phyloP scores from a whole-genome alignment of 2,113 vertebrate species.

The Vanacampus margaritifer region DNA sequence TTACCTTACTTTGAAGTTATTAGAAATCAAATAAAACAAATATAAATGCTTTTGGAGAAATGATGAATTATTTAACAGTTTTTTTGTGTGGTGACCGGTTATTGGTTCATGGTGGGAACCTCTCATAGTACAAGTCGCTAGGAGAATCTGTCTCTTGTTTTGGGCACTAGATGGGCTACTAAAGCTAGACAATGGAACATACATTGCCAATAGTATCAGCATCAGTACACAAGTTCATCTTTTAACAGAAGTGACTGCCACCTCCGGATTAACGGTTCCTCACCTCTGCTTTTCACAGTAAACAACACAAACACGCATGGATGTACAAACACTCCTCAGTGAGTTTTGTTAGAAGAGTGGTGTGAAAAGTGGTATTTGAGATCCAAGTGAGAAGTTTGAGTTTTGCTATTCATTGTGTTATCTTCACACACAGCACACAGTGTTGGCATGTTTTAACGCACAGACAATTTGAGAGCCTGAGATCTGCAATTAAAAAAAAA shows the following conservation, averaged over 20 bases:
- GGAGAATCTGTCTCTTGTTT: slow-evolving; percentile 2
- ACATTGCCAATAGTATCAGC: slow-evolving; percentile 19
- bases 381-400: slow-evolving; percentile 17
- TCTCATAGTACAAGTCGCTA: slow-evolving; percentile 1
- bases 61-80: slow-evolving; percentile 53
- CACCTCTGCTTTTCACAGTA: background rate
- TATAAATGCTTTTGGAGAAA: slow-evolving; percentile 51
- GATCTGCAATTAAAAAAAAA: background rate
- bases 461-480: background rate
- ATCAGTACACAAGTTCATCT: slow-evolving; percentile 5
- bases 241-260: background rate
- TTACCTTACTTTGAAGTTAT: slow-evolving; percentile 57
- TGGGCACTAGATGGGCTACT: background rate
- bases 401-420: slow-evolving; percentile 33
- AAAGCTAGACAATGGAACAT: slow-evolving; percentile 20
- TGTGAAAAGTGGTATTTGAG: slow-evolving; percentile 5
- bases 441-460: slow-evolving; percentile 7
- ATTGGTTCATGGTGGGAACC: slow-evolving; percentile 8
- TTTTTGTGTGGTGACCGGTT: slow-evolving; percentile 33
- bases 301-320: background rate
- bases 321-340: background rate
- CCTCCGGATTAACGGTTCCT: slow-evolving; percentile 29
- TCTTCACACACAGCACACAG: slow-evolving; percentile 16
- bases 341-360: background rate
- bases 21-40: slow-evolving; percentile 45